Evolutionary conservation across 2,113 vertebrate genomes (phyloP).

Genomic region (Bubo blakistoni): DNA sequence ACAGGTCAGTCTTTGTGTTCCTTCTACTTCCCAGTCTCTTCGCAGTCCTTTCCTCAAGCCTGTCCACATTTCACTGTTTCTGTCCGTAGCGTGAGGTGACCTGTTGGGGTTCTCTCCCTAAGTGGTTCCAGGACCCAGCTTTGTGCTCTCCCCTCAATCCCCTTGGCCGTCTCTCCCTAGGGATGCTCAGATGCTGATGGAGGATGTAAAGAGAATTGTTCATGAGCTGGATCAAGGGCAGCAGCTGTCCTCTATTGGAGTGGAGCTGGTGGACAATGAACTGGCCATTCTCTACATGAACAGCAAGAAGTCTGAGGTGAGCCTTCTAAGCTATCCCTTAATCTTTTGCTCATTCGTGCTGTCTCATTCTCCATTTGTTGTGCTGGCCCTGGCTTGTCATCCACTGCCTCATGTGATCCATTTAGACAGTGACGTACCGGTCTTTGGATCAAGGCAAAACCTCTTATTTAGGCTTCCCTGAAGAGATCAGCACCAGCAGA

Average conservation of each 20-base stretch:
- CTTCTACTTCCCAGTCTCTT: background rate
- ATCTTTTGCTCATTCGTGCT: background rate
- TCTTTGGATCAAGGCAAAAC: background rate
- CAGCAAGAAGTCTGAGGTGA: constrained; percentile 97
- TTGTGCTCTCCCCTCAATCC: background rate
- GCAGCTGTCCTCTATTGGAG: constrained; percentile 89
- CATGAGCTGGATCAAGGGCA: constrained; percentile 93
- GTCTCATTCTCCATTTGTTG: background rate
- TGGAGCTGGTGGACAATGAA: constrained; percentile 95
- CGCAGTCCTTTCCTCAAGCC: background rate
- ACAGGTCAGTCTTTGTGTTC: constrained; percentile 75
- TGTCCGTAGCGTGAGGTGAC: background rate
- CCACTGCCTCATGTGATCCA: background rate
- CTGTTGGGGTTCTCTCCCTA: background rate
- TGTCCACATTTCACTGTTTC: background rate
- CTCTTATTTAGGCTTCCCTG: background rate
- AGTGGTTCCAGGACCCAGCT: background rate
- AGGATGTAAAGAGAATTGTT: constrained; percentile 94
- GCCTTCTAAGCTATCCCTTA: background rate
- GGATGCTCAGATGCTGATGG: constrained; percentile 96
- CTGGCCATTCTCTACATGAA: constrained; percentile 96
- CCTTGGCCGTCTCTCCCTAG: constrained; percentile 63
- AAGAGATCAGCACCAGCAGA: background rate
- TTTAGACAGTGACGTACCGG: background rate
- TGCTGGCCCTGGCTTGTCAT: background rate